phyloP scores from a whole-genome alignment of 2,888 invertebrate species.

The Sipha maydis region DNA sequence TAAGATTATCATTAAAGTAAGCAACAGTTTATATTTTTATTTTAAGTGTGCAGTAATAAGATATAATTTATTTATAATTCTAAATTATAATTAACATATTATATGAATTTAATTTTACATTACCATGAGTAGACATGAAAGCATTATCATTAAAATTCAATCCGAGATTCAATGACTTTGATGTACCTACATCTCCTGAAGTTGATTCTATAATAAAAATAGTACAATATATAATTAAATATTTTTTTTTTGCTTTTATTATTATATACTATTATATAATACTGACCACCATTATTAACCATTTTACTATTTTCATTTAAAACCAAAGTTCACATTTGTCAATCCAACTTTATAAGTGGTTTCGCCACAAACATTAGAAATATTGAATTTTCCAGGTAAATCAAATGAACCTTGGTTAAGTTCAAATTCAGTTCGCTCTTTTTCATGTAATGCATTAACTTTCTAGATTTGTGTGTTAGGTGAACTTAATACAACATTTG shows the following conservation, averaged over 20 bases:
- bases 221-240: not conserved
- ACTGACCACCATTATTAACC: not conserved
- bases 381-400: slow-evolving; percentile 3
- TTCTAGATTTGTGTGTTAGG: slow-evolving; percentile 9
- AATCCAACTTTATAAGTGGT: not conserved
- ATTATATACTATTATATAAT: too few species aligned
- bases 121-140: slow-evolving; percentile 14
- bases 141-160: not conserved
- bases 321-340: not conserved
- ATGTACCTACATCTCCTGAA: not conserved
- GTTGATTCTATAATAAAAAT: slow-evolving; percentile 3
- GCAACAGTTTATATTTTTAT: too few species aligned
- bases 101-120: not conserved
- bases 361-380: not conserved
- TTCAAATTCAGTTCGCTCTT: not conserved
- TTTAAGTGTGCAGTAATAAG: too few species aligned
- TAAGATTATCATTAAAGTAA: too few species aligned
- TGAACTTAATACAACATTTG: not conserved
- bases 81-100: slow-evolving; percentile 1
- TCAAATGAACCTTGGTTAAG: not conserved
- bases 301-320: not conserved
- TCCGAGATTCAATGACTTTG: not conserved
- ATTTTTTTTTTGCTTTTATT: not conserved
- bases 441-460: not conserved
- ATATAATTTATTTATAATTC: not conserved